Evolutionary conservation across 2,113 vertebrate genomes (phyloP), one percentile per base, ranked within the genome.

Genomic region (Toxostoma redivivum): DNA sequence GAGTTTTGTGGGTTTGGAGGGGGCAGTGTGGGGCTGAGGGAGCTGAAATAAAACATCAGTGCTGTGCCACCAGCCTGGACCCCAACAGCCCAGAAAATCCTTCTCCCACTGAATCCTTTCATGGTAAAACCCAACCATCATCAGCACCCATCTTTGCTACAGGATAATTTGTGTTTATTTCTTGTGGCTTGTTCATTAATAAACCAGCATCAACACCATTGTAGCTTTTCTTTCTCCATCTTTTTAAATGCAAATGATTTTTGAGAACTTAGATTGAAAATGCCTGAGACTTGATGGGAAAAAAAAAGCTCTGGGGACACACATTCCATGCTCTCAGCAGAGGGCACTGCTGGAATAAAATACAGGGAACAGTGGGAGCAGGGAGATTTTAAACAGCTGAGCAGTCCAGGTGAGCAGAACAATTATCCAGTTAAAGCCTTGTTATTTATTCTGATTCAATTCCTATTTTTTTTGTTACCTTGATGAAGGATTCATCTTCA

Each of bases 281-380:
- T 4, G 11, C 4, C 6, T 3, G 53, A 33, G 33, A 3, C 12
- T 4, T 21, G 30, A 38, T 6, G 3, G 3, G 5, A 3, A 2
- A 3, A 4, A 8, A 27, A 16, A 45, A 21, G 5, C 42, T 35
- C 25, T n/a, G 11, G 2, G 69, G 58, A 3, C 7, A 5, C 5
- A 7, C 7, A 12, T 37, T 8, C 30, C 28, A 0, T 7, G 60
- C 47, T 47, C 0, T 11, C 65, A 31, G 97, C 90, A 98, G 98
- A 96, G 97, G 98, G 97, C 95, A 72, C 80, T 94, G 57, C 74
- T 84, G 93, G 78, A 33, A 40, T 67, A 66, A 67, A 82, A n/a
- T 4, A 3, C 38, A 10, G 38, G 2, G 0, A 1, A 0, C 44
- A 5, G 28, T 0, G 47, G 19, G 33, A 47, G 8, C 3, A 4